Percentiles rank a stretch among this genome's conserved stretches.
These are phyloP conservation scores for Leptinotarsa rubiginosa DNA, from an alignment of 2,888 invertebrate genomes.

Conservation along the genomic window DNA sequence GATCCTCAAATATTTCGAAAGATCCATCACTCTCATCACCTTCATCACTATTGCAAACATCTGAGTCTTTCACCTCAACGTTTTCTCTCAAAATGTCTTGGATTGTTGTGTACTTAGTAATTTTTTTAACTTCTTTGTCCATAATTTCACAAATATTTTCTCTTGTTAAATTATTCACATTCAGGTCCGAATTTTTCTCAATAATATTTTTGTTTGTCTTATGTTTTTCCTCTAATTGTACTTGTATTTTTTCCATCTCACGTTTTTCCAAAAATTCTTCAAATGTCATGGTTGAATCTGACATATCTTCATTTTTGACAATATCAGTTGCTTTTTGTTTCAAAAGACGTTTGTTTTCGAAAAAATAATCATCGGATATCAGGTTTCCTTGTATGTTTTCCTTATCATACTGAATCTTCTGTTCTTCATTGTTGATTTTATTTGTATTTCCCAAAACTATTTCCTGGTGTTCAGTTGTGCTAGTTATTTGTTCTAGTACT, in stretches of 20 bases:
- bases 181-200: not conserved
- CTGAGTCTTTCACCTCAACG: conserved; percentile 15
- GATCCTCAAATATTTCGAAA: conserved; percentile 46
- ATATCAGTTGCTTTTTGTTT: conserved; percentile 30
- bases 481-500: conserved; percentile 12
- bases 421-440: not conserved
- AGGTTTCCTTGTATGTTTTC: conserved; percentile 6
- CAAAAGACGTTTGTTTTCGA: not conserved
- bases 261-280: conserved; percentile 38
- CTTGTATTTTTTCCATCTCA: conserved; percentile 1
- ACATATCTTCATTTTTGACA: conserved; percentile 27
- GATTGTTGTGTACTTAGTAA: conserved; percentile 22
- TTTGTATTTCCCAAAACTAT: conserved; percentile 6
- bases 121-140: conserved; percentile 28
- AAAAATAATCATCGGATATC: not conserved
- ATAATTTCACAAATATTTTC: conserved; percentile 31
- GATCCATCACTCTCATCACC: conserved; percentile 34
- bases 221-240: not conserved
- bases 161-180: conserved; percentile 10
- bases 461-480: not conserved
- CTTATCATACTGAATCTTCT: not conserved
- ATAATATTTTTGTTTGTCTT: not conserved
- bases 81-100: conserved; percentile 34
- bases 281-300: conserved; percentile 37
- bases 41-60: conserved; percentile 24